Percentiles rank a stretch among this genome's conserved stretches.
Conservation (phyloP, 1,140 invertebrate genomes). For the Rhyacophila brunnea region DNA sequence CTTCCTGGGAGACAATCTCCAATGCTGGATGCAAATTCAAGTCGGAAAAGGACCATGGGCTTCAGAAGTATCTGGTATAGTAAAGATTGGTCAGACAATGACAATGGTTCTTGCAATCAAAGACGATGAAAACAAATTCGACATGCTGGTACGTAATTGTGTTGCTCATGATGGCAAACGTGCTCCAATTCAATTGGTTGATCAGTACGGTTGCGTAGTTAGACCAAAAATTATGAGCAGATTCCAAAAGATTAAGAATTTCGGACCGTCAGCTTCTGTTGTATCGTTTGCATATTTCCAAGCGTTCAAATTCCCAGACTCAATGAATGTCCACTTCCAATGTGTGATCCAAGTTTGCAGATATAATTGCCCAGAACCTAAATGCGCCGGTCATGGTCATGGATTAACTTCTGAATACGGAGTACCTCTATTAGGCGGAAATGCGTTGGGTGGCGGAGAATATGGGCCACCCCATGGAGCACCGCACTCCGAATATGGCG, state of each 20-base stretch:
- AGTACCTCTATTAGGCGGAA: constrained; percentile 62
- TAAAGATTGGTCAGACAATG: constrained; percentile 95
- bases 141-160: constrained; percentile 91
- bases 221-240: constrained; percentile 91
- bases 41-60: constrained; percentile 94
- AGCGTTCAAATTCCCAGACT: constrained; percentile 95
- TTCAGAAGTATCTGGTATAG: constrained; percentile 90
- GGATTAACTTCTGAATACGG: constrained; percentile 69
- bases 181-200: constrained; percentile 88
- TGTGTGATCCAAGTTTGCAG: constrained; percentile 94
- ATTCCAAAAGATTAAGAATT: constrained; percentile 96
- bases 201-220: constrained; percentile 88
- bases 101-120: constrained; percentile 94
- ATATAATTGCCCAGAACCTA: constrained; percentile 89
- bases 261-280: constrained; percentile 88
- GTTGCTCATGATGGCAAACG: constrained; percentile 92
- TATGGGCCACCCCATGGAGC: constrained; percentile 66
- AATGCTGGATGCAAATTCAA: constrained; percentile 96
- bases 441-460: constrained; percentile 58
- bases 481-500: constrained; percentile 67
- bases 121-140: constrained; percentile 93
- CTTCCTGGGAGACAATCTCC: constrained; percentile 91
- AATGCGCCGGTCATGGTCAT: constrained; percentile 65
- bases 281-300: constrained; percentile 95
- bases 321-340: constrained; percentile 97